Conservation (phyloP, 1,140 invertebrate species). For the Protaetia brevitarsis region DNA sequence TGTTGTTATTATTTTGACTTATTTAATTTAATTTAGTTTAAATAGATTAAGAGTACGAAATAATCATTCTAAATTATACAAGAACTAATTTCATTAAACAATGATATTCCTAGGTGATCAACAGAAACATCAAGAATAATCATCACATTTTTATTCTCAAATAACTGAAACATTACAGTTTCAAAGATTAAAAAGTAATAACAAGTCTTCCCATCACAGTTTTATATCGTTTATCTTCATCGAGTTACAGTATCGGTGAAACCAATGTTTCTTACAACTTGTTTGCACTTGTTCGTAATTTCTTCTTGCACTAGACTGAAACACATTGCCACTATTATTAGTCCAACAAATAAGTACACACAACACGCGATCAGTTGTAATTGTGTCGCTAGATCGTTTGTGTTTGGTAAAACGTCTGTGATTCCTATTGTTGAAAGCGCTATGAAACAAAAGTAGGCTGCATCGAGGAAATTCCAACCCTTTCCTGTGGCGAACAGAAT, state of each 20-base stretch:
- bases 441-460: conserved; percentile 85
- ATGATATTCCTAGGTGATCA: too few species aligned
- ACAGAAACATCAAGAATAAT: too few species aligned
- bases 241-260: conserved; percentile 17
- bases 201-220: neutral
- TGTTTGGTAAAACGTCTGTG: conserved; percentile 73
- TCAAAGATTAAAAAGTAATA: too few species aligned
- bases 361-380: conserved; percentile 79
- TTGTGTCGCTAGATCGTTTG: conserved; percentile 59
- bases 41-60: too few species aligned
- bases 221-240: neutral
- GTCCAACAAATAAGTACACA: conserved; percentile 80
- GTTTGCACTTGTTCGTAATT: conserved; percentile 70
- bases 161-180: too few species aligned
- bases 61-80: too few species aligned
- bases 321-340: conserved; percentile 89
- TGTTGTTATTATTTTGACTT: too few species aligned
- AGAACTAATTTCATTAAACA: too few species aligned
- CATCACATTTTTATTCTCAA: too few species aligned
- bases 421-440: conserved; percentile 85
- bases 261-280: conserved; percentile 38
- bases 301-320: conserved; percentile 91
- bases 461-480: conserved; percentile 77
- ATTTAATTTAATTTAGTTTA: too few species aligned
- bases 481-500: conserved; percentile 69